A percentile compares a stretch with the other conserved stretches of the same genome.
These are phyloP conservation scores for Scaptodrosophila latifasciaeformis DNA, from an alignment of 2,888 invertebrate genomes.

Conservation along the genomic window DNA sequence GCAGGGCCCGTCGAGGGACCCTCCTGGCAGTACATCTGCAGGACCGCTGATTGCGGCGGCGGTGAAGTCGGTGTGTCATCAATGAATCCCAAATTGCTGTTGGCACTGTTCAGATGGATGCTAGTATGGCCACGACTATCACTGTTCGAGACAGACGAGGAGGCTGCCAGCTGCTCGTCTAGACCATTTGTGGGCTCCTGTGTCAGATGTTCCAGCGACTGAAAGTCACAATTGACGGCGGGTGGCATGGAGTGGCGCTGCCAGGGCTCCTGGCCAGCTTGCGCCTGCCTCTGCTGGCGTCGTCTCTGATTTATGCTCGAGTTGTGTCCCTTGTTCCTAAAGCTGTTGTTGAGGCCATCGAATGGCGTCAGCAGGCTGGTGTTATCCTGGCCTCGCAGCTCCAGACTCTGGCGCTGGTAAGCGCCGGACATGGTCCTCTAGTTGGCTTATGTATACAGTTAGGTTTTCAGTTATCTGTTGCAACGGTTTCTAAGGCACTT, in stretches of 20 bases:
- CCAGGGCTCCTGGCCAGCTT: slow-evolving; percentile 70
- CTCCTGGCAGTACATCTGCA: slow-evolving; percentile 17
- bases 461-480: no score
- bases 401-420: slow-evolving; percentile 60
- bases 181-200: slow-evolving; percentile 49
- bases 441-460: slow-evolving; percentile 1
- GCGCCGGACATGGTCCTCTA: slow-evolving; percentile 48
- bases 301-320: slow-evolving; percentile 43
- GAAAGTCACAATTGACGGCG: slow-evolving; percentile 70
- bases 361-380: not conserved
- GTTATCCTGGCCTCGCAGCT: slow-evolving; percentile 48
- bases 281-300: slow-evolving; percentile 50
- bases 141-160: slow-evolving; percentile 25
- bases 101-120: slow-evolving; percentile 68
- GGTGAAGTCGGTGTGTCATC: slow-evolving; percentile 67
- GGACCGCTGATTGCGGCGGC: slow-evolving; percentile 37
- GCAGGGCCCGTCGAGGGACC: slow-evolving; percentile 48
- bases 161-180: slow-evolving; percentile 64
- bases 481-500: slow-evolving; percentile 41
- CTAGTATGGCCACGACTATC: slow-evolving; percentile 33
- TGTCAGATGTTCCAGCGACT: slow-evolving; percentile 68
- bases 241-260: slow-evolving; percentile 72
- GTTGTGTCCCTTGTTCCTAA: slow-evolving; percentile 25
- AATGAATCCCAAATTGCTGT: slow-evolving; percentile 67
- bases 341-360: not conserved